Evolutionary conservation across 53 echinoderm and acorn worm species (phyloP).

Genomic region (Holothuria scabra): DNA sequence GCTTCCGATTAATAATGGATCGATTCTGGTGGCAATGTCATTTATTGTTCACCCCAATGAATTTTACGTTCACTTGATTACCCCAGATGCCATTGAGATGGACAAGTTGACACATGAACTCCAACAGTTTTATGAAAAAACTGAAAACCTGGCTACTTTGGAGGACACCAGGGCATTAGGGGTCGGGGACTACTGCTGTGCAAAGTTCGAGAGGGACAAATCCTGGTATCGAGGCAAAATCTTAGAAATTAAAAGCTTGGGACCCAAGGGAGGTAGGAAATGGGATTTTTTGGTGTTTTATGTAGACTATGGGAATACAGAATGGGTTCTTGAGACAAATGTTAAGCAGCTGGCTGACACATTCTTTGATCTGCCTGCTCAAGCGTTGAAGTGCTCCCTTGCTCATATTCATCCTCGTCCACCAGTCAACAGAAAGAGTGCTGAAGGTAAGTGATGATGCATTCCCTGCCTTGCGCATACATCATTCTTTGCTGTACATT

Average conservation of each 20-base stretch:
- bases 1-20: conserved; percentile 47
- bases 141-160: conserved; percentile 17
- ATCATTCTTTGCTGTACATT: too few relatives aligned
- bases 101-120: conserved; percentile 73
- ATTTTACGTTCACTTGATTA: conserved; percentile 85
- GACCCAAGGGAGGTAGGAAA: conserved; percentile 29
- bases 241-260: conserved; percentile 44
- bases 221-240: conserved; percentile 83
- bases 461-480: too few relatives aligned
- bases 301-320: conserved; percentile 93
- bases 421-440: background rate
- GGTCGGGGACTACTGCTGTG: conserved; percentile 64
- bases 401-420: conserved; percentile 57
- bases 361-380: conserved; percentile 77
- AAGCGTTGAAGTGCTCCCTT: conserved; percentile 77
- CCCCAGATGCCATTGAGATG: conserved; percentile 62
- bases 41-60: conserved; percentile 76
- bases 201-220: conserved; percentile 71
- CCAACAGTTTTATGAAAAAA: conserved; percentile 56
- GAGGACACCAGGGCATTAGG: background rate
- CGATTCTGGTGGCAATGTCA: conserved; percentile 74
- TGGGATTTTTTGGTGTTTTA: conserved; percentile 60
- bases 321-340: conserved; percentile 64
- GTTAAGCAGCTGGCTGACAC: conserved; percentile 59
- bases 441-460: background rate